Conservation (phyloP, 2,113 vertebrate genomes). For the Lathamus discolor region DNA sequence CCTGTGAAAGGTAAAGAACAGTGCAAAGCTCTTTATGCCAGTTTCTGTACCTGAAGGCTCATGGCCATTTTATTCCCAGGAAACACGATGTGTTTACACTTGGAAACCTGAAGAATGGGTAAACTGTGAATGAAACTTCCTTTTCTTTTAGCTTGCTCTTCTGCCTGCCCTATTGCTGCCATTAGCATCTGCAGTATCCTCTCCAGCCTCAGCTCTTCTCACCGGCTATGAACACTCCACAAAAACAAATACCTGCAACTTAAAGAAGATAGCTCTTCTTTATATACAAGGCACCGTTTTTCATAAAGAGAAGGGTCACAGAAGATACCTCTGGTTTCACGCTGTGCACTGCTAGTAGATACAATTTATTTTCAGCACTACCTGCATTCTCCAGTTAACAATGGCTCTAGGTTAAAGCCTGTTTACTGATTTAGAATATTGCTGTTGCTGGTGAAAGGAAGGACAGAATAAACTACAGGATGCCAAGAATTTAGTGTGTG, state of each 20-base stretch:
- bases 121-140: not conserved
- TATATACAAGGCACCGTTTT: not conserved
- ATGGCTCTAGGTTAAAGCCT: slow-evolving; percentile 35
- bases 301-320: not conserved
- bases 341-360: not conserved
- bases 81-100: not conserved
- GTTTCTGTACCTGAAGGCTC: not conserved
- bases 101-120: not conserved
- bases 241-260: not conserved
- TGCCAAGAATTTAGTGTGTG: not conserved
- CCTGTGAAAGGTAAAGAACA: not conserved
- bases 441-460: not conserved
- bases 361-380: slow-evolving; percentile 40
- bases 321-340: not conserved
- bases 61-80: not conserved
- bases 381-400: slow-evolving; percentile 41
- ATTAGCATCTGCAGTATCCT: not conserved
- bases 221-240: not conserved
- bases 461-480: slow-evolving; percentile 21
- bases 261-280: not conserved
- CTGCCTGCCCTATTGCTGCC: not conserved
- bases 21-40: fast-evolving
- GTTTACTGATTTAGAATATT: slow-evolving; percentile 39
- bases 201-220: not conserved
- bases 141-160: not conserved